A percentile compares a stretch with the other conserved stretches of the same genome.
Evolutionary conservation across 2,888 invertebrate genomes (phyloP).

Genomic region (Agonopterix heracliana): DNA sequence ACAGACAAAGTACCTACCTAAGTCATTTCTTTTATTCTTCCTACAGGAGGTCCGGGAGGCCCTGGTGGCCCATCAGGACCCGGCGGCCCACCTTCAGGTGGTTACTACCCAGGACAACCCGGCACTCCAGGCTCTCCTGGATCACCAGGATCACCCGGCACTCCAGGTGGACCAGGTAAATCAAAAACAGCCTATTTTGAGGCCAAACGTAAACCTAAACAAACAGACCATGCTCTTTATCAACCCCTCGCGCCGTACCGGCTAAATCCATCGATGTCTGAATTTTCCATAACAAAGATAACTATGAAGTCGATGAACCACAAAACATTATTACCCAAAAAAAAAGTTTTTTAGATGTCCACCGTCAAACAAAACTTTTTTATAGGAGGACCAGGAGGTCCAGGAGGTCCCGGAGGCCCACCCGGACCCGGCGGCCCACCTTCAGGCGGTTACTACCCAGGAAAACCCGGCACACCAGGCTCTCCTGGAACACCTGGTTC

Average conservation of each 20-base stretch:
- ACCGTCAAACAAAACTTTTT: too few species aligned
- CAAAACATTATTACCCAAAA: too few species aligned
- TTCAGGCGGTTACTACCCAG: constrained; percentile 16
- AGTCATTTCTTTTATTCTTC: too few species aligned
- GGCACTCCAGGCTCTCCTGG: constrained; percentile 17
- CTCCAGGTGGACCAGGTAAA: constrained; percentile 18
- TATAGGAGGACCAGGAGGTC: constrained; percentile 26
- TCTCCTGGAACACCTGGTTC: constrained; percentile 8
- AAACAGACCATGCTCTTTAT: too few species aligned
- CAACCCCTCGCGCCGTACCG: too few species aligned
- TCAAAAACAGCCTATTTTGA: background rate
- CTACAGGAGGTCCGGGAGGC: constrained; percentile 11
- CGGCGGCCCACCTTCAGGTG: background rate
- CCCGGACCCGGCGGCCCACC: constrained; percentile 7
- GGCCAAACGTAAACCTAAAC: too few species aligned
- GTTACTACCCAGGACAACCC: constrained; percentile 18
- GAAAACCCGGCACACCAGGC: constrained; percentile 43
- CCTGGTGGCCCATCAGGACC: constrained; percentile 22
- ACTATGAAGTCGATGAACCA: too few species aligned
- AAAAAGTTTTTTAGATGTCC: too few species aligned
- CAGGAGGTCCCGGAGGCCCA: constrained; percentile 11
- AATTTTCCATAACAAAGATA: too few species aligned
- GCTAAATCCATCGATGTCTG: too few species aligned
- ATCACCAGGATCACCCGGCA: constrained; percentile 21
- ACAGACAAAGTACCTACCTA: too few species aligned